Evolutionary conservation across 2,888 invertebrate species (phyloP).

Genomic region (Standfussiana lucernea): DNA sequence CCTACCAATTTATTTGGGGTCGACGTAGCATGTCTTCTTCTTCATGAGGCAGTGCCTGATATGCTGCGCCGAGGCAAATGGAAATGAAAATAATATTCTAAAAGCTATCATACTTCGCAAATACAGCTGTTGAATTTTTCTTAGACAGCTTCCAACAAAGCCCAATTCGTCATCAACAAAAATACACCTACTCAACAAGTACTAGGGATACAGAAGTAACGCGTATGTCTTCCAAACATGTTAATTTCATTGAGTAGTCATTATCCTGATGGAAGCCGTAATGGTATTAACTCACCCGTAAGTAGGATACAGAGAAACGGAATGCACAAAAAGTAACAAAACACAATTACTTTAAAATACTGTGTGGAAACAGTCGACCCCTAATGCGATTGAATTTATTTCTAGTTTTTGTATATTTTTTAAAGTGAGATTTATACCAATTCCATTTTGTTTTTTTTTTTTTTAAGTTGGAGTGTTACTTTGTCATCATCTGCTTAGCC

Average conservation of each 20-base stretch:
- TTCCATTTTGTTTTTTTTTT: background rate
- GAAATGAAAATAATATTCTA: too few species aligned
- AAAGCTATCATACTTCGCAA: background rate
- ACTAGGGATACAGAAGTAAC: slow-evolving; percentile 6
- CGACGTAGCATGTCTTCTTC: too few species aligned
- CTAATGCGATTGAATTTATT: slow-evolving; percentile 33
- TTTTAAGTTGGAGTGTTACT: background rate
- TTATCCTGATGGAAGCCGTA: slow-evolving; percentile 29
- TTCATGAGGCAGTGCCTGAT: too few species aligned
- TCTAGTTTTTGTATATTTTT: background rate
- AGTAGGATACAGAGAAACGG: background rate
- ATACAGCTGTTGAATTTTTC: background rate
- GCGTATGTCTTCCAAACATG: slow-evolving; percentile 13
- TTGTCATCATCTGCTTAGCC: too few species aligned
- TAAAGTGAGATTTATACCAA: background rate
- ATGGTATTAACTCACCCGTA: slow-evolving; percentile 7
- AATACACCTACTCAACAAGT: background rate
- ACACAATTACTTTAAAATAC: slow-evolving; percentile 33
- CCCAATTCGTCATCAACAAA: slow-evolving; percentile 1
- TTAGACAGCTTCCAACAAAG: background rate
- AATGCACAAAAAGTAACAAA: slow-evolving; percentile 21
- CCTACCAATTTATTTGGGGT: too few species aligned
- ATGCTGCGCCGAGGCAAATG: too few species aligned
- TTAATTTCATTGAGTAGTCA: slow-evolving; percentile 55
- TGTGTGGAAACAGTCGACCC: background rate